Evolutionary conservation across 2,888 invertebrate species (phyloP), one percentile per base, ranked within the genome.

Genomic region (Philaethria dido): DNA sequence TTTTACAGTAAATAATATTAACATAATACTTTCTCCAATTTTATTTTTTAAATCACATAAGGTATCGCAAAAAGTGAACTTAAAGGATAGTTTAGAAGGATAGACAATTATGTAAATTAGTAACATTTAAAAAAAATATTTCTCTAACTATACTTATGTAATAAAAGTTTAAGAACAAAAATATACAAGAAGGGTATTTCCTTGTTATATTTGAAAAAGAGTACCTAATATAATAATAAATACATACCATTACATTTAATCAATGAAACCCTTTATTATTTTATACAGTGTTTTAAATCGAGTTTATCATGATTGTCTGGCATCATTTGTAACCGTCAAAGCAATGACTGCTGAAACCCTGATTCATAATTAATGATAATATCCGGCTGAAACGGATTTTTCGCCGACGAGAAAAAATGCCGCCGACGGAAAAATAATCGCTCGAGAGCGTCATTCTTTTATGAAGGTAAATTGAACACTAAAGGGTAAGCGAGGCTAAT

Each of bases 321-420:
- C 67, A 66, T 81, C 78, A 78, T 88, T 87, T 83, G 84, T 86
- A 84, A 80, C 76, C 80, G 83, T 85, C 85, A 82, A 75, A 76
- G 75, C 79, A 75, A 77, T 81, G 80, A 80, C 81, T 83, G 80
- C 75, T 75, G 75, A 81, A 80, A 79, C 72, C 79, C 81, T 76
- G 85, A 85, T 90, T 85, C 86, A 91, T 92, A 92, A 92, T 92
- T 92, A 91, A 92, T 88, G 91, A 86, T 88, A 89, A 92, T 92
- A 87, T 92, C 93, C 92, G 89, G 80, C 82, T 77, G 83, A 80
- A 77, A 79, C 79, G 85, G 87, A 85, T 85, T 89, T 89, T 89
- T 86, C 81, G 83, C 81, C 78, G 80, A 75, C 82, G 83, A 78
- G 79, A 87, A 89, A 89, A 89, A 88, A 71, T 79, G 80, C 77